Base-by-base conservation (phyloP, 2,797 vertebrate species). In the Oreochromis grahami region DNA sequence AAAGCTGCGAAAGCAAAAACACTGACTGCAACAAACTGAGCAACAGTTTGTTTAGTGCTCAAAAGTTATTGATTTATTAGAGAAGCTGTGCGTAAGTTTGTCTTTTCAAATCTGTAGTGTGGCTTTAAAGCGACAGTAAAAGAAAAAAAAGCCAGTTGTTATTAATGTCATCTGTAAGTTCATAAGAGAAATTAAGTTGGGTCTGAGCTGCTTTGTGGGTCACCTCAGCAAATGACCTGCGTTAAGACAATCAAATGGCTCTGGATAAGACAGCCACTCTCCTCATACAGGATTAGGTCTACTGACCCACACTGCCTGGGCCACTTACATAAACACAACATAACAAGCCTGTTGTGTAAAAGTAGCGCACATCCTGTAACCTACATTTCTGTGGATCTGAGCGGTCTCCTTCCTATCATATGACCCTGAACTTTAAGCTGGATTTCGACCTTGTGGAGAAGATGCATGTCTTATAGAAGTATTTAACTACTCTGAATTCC, bases 181-280 rank as follows among this genome's bases (percentile, higher is more conserved):
- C 8, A 60, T 13, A 63, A 65, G 58, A 78, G 82, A 90, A 90
- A 90, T 86, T 79, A 80, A 88, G 74, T 83, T 86, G 84, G 24
- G 83, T 78, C 79, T 85, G 91, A 91, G 83, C 86, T 79, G 82
- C 83, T 92, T 91, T 83, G 70, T 77, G 83, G 86, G 89, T 92
- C 89, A 88, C 72, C 84, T 87, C 56, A 51, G 80, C 77, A 70
- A 92, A 84, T 78, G 85, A 92, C 92, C 88, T 83, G 81, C 15
- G 88, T 74, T 94, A 93, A 95, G 93, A 93, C 91, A 93, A 94
- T 96, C 94, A 95, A 95, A 95, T 13, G 86, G 86, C 90, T 90
- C 92, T 84, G 89, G 91, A 85, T 92, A 84, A 93, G 87, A 86
- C 88, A 58, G 88, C 81, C 79, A 77, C 82, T 88, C 84, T 84